These are phyloP conservation scores for Fringilla coelebs DNA, from an alignment of 2,797 vertebrate genomes.

Conservation along the genomic window DNA sequence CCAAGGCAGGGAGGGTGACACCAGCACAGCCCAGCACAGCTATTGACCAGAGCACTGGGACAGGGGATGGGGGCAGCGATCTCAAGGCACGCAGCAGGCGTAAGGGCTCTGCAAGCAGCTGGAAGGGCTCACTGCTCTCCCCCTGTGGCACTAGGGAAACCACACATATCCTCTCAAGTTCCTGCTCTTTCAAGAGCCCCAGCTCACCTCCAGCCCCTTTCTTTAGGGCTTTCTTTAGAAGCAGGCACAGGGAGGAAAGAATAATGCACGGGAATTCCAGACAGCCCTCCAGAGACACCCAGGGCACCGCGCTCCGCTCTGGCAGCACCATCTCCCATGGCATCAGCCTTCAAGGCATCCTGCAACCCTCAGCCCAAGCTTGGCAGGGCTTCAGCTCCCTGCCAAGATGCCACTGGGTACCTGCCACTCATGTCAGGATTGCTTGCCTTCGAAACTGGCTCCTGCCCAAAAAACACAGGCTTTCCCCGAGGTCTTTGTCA, in stretches of 20 bases:
- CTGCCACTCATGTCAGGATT: neutral
- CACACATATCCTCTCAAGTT: rapidly evolving
- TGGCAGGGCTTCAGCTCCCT: neutral
- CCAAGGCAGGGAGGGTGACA: neutral
- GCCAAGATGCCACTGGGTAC: neutral
- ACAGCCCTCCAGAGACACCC: neutral
- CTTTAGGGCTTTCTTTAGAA: neutral
- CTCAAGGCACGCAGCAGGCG: neutral
- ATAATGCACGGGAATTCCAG: rapidly evolving
- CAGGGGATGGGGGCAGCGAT: neutral
- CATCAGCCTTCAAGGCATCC: neutral
- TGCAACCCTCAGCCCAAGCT: neutral
- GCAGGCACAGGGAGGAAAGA: neutral
- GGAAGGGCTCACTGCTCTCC: neutral
- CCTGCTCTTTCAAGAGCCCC: neutral
- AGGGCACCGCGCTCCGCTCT: neutral
- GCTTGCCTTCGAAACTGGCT: neutral
- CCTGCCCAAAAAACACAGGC: neutral
- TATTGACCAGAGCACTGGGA: rapidly evolving
- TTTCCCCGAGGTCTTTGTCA: neutral
- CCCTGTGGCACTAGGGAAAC: neutral
- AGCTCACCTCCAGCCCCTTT: neutral
- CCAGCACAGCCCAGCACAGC: neutral
- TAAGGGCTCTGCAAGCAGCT: neutral
- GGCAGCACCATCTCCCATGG: neutral